These are phyloP conservation scores for Diadegma fenestrale DNA, from an alignment of 2,888 invertebrate species.

Conservation along the genomic window DNA sequence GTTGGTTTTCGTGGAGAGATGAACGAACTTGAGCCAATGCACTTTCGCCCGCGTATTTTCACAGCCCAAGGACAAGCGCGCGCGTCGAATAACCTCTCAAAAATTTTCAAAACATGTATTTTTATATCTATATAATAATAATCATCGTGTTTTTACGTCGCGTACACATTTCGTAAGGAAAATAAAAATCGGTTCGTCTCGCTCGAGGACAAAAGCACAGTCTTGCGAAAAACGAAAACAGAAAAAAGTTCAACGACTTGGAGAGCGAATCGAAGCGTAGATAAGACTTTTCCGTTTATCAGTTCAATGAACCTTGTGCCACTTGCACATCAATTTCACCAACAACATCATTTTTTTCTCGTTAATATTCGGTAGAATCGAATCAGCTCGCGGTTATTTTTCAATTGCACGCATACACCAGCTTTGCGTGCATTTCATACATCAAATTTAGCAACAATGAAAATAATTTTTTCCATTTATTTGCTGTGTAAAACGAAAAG, in stretches of 20 bases:
- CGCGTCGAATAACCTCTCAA: constrained; percentile 53
- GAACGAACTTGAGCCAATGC: constrained; percentile 58
- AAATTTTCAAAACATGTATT: constrained; percentile 46
- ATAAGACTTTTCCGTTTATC: constrained; percentile 53
- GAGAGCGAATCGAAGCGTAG: constrained; percentile 44
- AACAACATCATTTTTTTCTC: constrained; percentile 20
- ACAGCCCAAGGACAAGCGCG: constrained; percentile 54
- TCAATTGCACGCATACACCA: neutral
- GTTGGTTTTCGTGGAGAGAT: constrained; percentile 60
- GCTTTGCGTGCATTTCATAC: neutral
- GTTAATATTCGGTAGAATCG: constrained; percentile 23
- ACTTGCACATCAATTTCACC: constrained; percentile 50
- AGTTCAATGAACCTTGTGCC: constrained; percentile 57
- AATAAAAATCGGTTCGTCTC: constrained; percentile 5
- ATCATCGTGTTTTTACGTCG: neutral
- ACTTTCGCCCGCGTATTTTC: constrained; percentile 36
- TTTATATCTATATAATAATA: neutral
- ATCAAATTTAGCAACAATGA: neutral
- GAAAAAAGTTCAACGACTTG: constrained; percentile 40
- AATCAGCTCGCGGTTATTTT: neutral
- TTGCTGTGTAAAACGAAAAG: too few relatives aligned
- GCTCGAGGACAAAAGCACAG: constrained; percentile 16
- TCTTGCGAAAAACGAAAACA: constrained; percentile 28
- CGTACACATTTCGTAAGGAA: neutral
- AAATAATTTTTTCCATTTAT: too few relatives aligned